Base-by-base conservation (phyloP, 2,797 vertebrate genomes). In the Clarias platycephalus region DNA sequence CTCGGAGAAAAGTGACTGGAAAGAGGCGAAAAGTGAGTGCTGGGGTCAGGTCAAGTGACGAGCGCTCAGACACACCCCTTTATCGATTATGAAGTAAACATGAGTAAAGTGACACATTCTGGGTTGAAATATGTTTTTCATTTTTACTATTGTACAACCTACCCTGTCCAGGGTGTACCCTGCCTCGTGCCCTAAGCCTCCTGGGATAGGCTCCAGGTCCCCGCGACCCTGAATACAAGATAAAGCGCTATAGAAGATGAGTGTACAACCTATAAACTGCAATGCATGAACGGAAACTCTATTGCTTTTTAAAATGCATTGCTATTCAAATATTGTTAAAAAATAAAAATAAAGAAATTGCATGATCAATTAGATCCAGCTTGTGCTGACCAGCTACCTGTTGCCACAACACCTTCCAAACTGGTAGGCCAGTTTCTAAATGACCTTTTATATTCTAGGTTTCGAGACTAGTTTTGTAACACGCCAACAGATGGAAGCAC, bases 1-100 rank as follows among this genome's bases (percentile, higher is more conserved):
- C 87, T 94, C 93, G 24, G 84, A 88, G 24, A 88, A 85, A 44
- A 92, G 91, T 72, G 89, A 94, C 90, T 95, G 95, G 95, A 92
- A 91, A 81, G 37, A 93, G 82, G 89, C 87, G 57, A 95, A 95
- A 92, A 94, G 95, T 96, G 93, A 95, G 95, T 9, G 9, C 26
- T 24, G 31, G 26, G 26, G 2, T 2, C 18, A 28, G 40, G 15
- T 53, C 78, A 80, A 4, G 26, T 31, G n/a, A n/a, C 22, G 2
- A 40, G 31, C 15, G 7, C 77, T 2, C 37, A 79, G 24, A 5
- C 58, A 79, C n/a, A 3, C 20, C 13, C 34, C 34, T n/a, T 40
- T 26, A 34, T 4, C 9, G 2, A 15, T 62, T n/a, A 18, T 31
- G 6, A 58, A 58, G 16, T 16, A 78, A 62, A 40, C 22, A 0